Evolutionary conservation across 2,888 invertebrate species (phyloP).

Genomic region (Epistrophella euchroma): DNA sequence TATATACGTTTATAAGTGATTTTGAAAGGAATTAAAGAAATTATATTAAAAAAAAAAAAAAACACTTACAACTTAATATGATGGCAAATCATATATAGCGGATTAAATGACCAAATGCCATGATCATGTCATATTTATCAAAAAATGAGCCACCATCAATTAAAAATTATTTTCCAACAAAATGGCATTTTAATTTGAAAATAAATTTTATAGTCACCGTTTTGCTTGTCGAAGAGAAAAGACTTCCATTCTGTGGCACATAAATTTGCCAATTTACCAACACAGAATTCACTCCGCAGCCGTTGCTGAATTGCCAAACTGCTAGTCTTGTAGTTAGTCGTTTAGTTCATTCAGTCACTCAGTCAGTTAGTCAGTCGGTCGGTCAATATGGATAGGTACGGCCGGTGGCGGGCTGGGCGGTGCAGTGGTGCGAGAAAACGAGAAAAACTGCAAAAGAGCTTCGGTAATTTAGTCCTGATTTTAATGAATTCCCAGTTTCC

Average conservation of each 20-base stretch:
- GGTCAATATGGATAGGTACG: not conserved
- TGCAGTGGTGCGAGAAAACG: constrained; percentile 21
- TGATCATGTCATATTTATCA: constrained; percentile 75
- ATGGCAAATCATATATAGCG: constrained; percentile 63
- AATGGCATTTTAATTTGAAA: constrained; percentile 84
- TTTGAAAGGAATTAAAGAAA: constrained; percentile 1
- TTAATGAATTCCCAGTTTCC: constrained; percentile 70
- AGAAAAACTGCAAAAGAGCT: constrained; percentile 58
- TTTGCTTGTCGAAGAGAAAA: constrained; percentile 68
- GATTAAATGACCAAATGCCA: constrained; percentile 75
- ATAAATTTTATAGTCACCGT: constrained; percentile 81
- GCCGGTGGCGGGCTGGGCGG: not conserved
- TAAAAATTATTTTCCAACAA: constrained; percentile 78
- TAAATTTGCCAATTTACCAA: constrained; percentile 73
- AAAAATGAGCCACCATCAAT: constrained; percentile 74
- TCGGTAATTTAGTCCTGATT: constrained; percentile 68
- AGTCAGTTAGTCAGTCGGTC: constrained; percentile 8
- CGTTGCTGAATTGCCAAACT: constrained; percentile 20
- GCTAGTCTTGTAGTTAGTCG: constrained; percentile 17
- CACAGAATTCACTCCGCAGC: not conserved
- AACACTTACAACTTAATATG: constrained; percentile 60
- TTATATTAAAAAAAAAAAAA: not conserved
- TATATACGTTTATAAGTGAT: constrained; percentile 25
- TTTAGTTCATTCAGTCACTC: constrained; percentile 1
- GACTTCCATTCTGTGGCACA: constrained; percentile 69